Conservation (phyloP, 2,113 vertebrate species). For the Oryzias javanicus region DNA sequence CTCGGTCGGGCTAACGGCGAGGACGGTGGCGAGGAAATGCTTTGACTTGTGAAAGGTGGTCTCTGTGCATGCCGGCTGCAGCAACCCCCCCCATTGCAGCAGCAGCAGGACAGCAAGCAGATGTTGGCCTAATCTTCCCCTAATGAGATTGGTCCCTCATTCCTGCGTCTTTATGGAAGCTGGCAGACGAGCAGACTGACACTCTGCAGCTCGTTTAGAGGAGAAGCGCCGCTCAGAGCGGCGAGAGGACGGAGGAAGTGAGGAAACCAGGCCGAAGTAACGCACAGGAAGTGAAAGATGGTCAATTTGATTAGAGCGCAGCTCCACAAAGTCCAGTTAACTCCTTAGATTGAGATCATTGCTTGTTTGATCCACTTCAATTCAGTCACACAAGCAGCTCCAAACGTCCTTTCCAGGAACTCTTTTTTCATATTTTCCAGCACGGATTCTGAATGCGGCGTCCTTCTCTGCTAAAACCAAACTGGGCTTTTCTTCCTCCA, state of each 20-base stretch:
- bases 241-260: not conserved
- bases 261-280: not conserved
- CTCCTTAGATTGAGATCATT: constrained; percentile 36
- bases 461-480: not conserved
- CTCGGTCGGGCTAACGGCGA: constrained; percentile 39
- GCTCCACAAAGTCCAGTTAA: constrained; percentile 38
- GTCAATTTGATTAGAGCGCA: constrained; percentile 40
- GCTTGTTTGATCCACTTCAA: constrained; percentile 32
- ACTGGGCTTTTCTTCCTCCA: not conserved
- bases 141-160: constrained; percentile 79
- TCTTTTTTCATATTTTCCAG: not conserved
- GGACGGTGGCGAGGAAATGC: constrained; percentile 59
- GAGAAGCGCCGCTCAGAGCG: constrained; percentile 30
- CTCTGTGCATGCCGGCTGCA: constrained; percentile 33
- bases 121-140: constrained; percentile 78
- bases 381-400: not conserved
- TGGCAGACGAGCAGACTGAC: constrained; percentile 56
- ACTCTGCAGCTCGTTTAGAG: constrained; percentile 46
- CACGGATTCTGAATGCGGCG: not conserved
- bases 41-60: constrained; percentile 45
- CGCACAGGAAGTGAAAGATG: constrained; percentile 19
- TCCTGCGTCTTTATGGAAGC: constrained; percentile 69
- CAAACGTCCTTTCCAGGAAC: not conserved
- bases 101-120: constrained; percentile 71
- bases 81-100: constrained; percentile 33